Percentiles rank a stretch among this genome's conserved stretches.
Evolutionary conservation across 2,113 vertebrate genomes (phyloP).

Genomic region (Brachyhypopomus gauderio): DNA sequence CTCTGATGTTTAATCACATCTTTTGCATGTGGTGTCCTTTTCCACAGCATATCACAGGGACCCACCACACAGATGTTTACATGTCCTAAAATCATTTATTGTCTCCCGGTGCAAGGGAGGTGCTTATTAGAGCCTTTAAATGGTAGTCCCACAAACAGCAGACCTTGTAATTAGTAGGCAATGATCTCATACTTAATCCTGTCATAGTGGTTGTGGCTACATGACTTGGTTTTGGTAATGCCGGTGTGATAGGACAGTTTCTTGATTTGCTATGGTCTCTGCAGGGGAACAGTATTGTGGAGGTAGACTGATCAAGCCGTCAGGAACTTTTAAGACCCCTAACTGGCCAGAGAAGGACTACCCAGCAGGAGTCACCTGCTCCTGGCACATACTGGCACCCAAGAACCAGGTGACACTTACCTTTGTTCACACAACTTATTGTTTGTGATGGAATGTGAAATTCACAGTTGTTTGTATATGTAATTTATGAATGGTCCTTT

Average conservation of each 20-base stretch:
- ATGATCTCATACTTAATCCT: constrained; percentile 2
- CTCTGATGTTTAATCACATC: constrained; percentile 35
- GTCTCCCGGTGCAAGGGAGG: constrained; percentile 23
- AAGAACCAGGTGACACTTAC: constrained; percentile 86
- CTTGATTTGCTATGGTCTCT: constrained; percentile 15
- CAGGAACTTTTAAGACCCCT: constrained; percentile 90
- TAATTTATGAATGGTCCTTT: neutral
- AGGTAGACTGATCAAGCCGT: constrained; percentile 84
- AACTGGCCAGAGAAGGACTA: constrained; percentile 99
- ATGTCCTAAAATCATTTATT: constrained; percentile 36
- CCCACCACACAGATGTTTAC: constrained; percentile 25
- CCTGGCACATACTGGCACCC: constrained; percentile 94
- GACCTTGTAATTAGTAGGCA: constrained; percentile 27
- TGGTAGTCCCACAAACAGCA: constrained; percentile 24
- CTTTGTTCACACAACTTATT: neutral
- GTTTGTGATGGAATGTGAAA: neutral
- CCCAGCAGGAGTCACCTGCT: constrained; percentile 91
- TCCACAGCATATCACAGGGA: constrained; percentile 28
- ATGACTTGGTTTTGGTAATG: constrained; percentile 7
- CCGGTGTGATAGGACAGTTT: neutral
- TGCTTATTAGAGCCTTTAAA: constrained; percentile 10
- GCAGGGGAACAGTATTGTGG: constrained; percentile 98
- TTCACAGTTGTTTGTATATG: too few species aligned
- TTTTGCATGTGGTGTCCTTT: constrained; percentile 30
- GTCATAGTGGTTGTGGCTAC: neutral